Evolutionary conservation across 2,888 invertebrate genomes (phyloP), one percentile per base, ranked within the genome.

Genomic region (Cephus nigrinus): DNA sequence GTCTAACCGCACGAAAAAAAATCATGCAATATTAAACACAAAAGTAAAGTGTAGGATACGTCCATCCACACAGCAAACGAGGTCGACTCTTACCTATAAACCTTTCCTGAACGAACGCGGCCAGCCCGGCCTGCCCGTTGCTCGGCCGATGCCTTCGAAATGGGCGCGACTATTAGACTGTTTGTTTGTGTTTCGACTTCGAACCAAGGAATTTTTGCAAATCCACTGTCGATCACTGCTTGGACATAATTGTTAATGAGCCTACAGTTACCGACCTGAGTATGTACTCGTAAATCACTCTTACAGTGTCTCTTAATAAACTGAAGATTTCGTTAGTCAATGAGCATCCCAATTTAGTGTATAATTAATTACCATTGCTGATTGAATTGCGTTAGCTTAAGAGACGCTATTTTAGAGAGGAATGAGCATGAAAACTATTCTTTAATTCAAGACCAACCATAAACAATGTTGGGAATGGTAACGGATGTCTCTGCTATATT

Each of bases 401-500:
- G 40, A 40, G 15, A 40, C 15, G 15, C 40, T 40, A 15, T 40
- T 4, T 15, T 5, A 40, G 12, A 36, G 36, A 36, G 30, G 12
- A 15, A 69, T 1, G 30, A 69, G 31, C 4, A 31, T 4, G 11
- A 23, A n/a, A 12, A 11, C 30, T 75, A 40, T 36, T 75, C 1
- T 31, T 68, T 71, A 33, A 71, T 40, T 15, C 12, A 36, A 74
- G 11, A 73, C 74, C 92, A 92, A 97, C 97, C 97, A 91, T 98
- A 98, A 40, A 95, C 95, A 82, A 99, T 95, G 34, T 98, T 98
- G 4, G 96, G 95, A 87, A 99, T 98, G 0, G 99, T 99, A 31
- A 99, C 95, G 1, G 98, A 98, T 0, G 99, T 97, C 92, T 99
- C 99, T 0, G 99, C 99, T 76, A 99, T 97, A 89, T 99, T 99